Evolutionary conservation across 1,140 invertebrate species (phyloP).

Genomic region (Euura lappo): DNA sequence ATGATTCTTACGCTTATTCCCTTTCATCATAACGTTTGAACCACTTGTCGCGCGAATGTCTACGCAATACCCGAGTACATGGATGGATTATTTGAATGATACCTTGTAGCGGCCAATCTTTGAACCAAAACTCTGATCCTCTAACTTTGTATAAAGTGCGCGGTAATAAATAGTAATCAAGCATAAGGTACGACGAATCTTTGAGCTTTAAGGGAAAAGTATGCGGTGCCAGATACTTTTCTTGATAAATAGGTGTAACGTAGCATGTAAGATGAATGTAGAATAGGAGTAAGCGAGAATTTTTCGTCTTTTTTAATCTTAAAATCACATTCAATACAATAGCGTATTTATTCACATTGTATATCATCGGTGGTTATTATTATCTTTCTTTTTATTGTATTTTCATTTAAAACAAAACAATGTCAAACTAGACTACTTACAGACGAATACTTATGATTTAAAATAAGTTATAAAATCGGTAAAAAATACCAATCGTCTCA

Average conservation of each 20-base stretch:
- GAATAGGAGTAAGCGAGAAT: background rate
- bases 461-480: background rate
- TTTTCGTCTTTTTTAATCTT: background rate
- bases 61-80: background rate
- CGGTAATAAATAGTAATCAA: constrained; percentile 27
- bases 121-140: background rate
- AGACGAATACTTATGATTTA: background rate
- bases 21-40: constrained; percentile 14
- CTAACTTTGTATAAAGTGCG: constrained; percentile 38
- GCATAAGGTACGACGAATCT: too few relatives aligned
- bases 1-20: constrained; percentile 32
- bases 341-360: background rate
- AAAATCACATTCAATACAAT: background rate
- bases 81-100: constrained; percentile 6
- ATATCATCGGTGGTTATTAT: background rate
- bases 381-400: background rate
- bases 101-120: constrained; percentile 18
- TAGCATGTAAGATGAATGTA: background rate
- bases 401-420: too few relatives aligned
- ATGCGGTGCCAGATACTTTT: too few relatives aligned
- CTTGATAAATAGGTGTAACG: too few relatives aligned
- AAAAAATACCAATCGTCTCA: background rate
- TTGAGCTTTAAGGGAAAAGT: too few relatives aligned
- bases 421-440: background rate
- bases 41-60: constrained; percentile 23